Conservation (phyloP, 2,888 invertebrate species). For the Actias luna region DNA sequence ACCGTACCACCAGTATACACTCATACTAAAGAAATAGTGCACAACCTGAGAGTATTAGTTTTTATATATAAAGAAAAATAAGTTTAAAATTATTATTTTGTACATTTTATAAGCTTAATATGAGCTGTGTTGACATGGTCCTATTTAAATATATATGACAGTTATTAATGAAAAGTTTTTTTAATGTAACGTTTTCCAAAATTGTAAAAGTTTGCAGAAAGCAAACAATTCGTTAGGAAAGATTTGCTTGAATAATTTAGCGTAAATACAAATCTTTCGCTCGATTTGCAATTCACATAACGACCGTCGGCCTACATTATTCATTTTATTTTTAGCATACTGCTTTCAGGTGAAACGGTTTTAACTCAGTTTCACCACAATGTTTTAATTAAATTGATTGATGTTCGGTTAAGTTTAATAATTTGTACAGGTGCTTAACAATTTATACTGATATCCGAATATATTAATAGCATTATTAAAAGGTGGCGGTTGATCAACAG, state of each 20-base stretch:
- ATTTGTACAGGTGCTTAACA: slow-evolving; percentile 27
- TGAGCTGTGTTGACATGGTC: background rate
- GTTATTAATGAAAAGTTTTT: slow-evolving; percentile 15
- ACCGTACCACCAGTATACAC: too few species aligned
- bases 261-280: slow-evolving; percentile 67
- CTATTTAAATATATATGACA: slow-evolving; percentile 20
- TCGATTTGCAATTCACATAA: slow-evolving; percentile 72
- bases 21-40: too few species aligned
- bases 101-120: background rate
- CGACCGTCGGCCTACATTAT: slow-evolving; percentile 50
- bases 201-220: slow-evolving; percentile 61
- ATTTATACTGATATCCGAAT: slow-evolving; percentile 20
- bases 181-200: slow-evolving; percentile 22
- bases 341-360: slow-evolving; percentile 34
- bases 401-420: slow-evolving; percentile 32
- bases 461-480: slow-evolving; percentile 14
- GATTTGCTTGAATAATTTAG: slow-evolving; percentile 68
- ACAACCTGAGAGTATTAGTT: too few species aligned
- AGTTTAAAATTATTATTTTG: background rate
- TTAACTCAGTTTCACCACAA: slow-evolving; percentile 30
- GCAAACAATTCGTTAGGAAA: slow-evolving; percentile 75
- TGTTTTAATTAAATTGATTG: slow-evolving; percentile 37
- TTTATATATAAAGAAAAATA: background rate
- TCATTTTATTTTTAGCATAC: slow-evolving; percentile 51
- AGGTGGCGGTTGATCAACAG: slow-evolving; percentile 7